A percentile compares a stretch with the other conserved stretches of the same genome.
Evolutionary conservation across 2,888 invertebrate genomes (phyloP).

Genomic region (Rapana venosa): DNA sequence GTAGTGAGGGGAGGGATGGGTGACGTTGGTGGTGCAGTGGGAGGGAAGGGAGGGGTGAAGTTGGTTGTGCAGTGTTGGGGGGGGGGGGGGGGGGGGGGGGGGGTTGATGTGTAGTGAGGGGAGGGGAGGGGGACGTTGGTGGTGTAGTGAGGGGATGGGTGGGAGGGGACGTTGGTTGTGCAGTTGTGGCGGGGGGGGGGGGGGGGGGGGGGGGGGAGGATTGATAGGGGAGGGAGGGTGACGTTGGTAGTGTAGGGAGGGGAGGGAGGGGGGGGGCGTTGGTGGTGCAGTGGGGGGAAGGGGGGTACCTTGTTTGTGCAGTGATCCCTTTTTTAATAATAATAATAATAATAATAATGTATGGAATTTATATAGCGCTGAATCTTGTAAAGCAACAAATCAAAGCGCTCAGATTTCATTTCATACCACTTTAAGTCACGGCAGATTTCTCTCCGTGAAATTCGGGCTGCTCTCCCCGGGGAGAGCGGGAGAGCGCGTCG

Average conservation of each 20-base stretch:
- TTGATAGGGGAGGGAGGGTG: background rate
- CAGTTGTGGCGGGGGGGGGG: background rate
- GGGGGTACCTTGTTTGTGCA: background rate
- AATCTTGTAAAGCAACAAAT: too few relatives aligned
- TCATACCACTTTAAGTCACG: too few relatives aligned
- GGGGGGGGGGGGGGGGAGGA: constrained; percentile 1
- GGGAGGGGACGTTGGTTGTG: background rate
- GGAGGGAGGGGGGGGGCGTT: background rate
- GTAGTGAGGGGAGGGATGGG: background rate
- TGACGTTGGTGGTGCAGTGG: too few relatives aligned
- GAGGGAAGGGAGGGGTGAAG: background rate
- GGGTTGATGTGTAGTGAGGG: background rate
- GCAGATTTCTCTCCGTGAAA: too few relatives aligned
- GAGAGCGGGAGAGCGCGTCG: too few relatives aligned
- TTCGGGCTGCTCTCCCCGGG: too few relatives aligned
- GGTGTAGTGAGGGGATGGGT: background rate
- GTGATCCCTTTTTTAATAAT: too few relatives aligned
- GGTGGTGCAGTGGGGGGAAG: background rate
- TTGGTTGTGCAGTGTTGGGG: background rate
- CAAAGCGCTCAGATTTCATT: too few relatives aligned
- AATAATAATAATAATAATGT: too few relatives aligned
- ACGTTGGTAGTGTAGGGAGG: background rate
- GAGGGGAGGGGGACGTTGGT: background rate
- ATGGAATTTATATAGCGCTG: too few relatives aligned
- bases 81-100: background rate